A percentile compares a stretch with the other conserved stretches of the same genome.
Evolutionary conservation across 2,797 vertebrate species (phyloP).

Genomic region (Neosilurus mollespiculum): DNA sequence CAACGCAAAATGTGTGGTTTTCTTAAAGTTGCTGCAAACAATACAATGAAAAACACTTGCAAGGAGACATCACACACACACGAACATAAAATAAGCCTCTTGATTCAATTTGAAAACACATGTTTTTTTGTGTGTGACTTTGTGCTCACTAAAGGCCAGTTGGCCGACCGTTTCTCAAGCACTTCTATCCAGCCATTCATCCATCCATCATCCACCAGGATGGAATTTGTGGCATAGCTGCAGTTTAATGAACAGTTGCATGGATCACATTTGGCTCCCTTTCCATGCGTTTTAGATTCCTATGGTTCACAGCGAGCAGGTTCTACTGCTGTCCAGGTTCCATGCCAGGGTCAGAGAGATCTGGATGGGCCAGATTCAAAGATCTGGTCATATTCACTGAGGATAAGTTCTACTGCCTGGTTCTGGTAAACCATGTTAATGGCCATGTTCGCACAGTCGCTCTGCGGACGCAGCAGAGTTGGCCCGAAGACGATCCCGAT

Average conservation of each 20-base stretch:
- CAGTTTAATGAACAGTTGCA: constrained; percentile 27
- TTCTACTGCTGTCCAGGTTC: not conserved
- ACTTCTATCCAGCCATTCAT: constrained; percentile 20
- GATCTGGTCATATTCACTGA: constrained; percentile 74
- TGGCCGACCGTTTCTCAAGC: constrained; percentile 24
- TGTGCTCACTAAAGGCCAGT: constrained; percentile 23
- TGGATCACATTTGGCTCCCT: constrained; percentile 4
- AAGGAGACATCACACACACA: constrained; percentile 9
- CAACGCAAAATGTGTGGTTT: constrained; percentile 42
- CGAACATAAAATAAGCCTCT: constrained; percentile 30
- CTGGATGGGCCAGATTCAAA: constrained; percentile 66
- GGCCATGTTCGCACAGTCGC: constrained; percentile 82
- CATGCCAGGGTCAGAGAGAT: constrained; percentile 49
- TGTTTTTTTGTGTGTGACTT: constrained; percentile 26
- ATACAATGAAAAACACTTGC: constrained; percentile 45
- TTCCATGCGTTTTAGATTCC: not conserved
- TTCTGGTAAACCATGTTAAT: constrained; percentile 85
- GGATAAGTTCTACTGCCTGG: constrained; percentile 87
- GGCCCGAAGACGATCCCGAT: constrained; percentile 92
- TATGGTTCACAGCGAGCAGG: constrained; percentile 35
- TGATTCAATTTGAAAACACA: constrained; percentile 31
- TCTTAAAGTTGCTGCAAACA: constrained; percentile 21
- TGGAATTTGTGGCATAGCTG: constrained; percentile 19
- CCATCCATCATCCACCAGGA: constrained; percentile 27
- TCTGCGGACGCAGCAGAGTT: constrained; percentile 84